phyloP scores from a whole-genome alignment of 1,140 invertebrate genomes.

The Hyles euphorbiae region DNA sequence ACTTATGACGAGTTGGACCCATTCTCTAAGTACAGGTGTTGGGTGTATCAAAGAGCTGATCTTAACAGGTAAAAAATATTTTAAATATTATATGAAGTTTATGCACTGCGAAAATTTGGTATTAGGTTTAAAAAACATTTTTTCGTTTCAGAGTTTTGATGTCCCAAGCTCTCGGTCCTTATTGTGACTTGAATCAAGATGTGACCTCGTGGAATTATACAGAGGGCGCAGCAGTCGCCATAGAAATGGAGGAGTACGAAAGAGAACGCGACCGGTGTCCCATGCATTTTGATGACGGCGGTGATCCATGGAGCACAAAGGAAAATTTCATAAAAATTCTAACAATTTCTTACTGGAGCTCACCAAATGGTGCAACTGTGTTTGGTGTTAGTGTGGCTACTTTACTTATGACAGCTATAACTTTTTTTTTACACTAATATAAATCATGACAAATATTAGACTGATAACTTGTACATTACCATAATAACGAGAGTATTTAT shows the following conservation, averaged over 20 bases:
- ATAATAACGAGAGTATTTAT: too few species aligned
- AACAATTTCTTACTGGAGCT: constrained; percentile 71
- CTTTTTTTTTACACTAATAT: constrained; percentile 18
- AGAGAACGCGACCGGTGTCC: constrained; percentile 95
- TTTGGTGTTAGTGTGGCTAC: constrained; percentile 3
- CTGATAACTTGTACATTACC: too few species aligned
- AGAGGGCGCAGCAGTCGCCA: constrained; percentile 92
- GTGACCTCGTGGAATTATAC: constrained; percentile 91
- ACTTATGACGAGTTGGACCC: constrained; percentile 98
- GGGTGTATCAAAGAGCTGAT: constrained; percentile 97
- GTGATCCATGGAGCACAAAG: constrained; percentile 86
- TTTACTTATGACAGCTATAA: constrained; percentile 20
- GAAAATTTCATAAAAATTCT: constrained; percentile 85
- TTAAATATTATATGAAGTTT: not conserved
- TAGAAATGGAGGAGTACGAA: constrained; percentile 95
- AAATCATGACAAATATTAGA: too few species aligned
- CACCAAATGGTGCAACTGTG: constrained; percentile 21
- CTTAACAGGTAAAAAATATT: constrained; percentile 81
- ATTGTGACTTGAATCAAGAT: constrained; percentile 93
- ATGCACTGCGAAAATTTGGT: not conserved
- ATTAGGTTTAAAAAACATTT: not conserved
- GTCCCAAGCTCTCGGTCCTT: constrained; percentile 89
- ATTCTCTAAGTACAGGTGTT: constrained; percentile 96
- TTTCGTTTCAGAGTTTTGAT: constrained; percentile 60
- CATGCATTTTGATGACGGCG: constrained; percentile 95